Percentiles rank a stretch among this genome's conserved stretches.
These are phyloP conservation scores for Aphis gossypii DNA, from an alignment of 1,140 invertebrate genomes.

Conservation along the genomic window DNA sequence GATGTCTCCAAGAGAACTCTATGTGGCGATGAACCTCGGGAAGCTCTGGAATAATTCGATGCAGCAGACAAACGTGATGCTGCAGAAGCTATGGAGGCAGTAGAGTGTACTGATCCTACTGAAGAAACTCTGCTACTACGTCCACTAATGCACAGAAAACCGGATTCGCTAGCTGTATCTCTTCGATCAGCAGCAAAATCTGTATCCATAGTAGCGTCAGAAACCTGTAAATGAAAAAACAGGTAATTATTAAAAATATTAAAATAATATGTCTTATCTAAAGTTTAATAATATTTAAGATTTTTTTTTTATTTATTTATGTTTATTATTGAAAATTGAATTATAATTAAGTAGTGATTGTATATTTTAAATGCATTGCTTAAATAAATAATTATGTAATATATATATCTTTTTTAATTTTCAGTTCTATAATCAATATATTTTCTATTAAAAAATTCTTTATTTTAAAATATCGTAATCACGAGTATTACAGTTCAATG, in stretches of 20 bases:
- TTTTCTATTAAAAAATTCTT: background rate
- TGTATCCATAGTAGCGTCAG: conserved; percentile 56
- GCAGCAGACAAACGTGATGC: conserved; percentile 66
- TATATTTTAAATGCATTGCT: too few relatives aligned
- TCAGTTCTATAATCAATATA: background rate
- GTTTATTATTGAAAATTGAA: background rate
- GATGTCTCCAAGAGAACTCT: conserved; percentile 88
- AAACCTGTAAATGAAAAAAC: conserved; percentile 33
- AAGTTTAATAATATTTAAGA: background rate
- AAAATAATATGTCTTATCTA: background rate
- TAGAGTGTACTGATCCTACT: conserved; percentile 70
- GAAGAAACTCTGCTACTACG: conserved; percentile 82
- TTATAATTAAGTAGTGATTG: background rate
- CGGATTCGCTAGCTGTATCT: conserved; percentile 77
- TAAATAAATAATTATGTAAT: background rate
- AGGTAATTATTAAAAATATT: background rate
- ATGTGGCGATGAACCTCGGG: conserved; percentile 84
- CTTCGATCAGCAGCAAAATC: conserved; percentile 67
- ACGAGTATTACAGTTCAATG: background rate
- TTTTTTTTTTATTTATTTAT: background rate
- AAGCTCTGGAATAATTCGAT: conserved; percentile 71
- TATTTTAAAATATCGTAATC: background rate
- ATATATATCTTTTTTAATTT: background rate
- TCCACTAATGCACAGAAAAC: conserved; percentile 80
- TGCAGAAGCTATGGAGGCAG: conserved; percentile 61